Conservation (phyloP, 2,888 invertebrate species). For the Trichopoda pennipes region DNA sequence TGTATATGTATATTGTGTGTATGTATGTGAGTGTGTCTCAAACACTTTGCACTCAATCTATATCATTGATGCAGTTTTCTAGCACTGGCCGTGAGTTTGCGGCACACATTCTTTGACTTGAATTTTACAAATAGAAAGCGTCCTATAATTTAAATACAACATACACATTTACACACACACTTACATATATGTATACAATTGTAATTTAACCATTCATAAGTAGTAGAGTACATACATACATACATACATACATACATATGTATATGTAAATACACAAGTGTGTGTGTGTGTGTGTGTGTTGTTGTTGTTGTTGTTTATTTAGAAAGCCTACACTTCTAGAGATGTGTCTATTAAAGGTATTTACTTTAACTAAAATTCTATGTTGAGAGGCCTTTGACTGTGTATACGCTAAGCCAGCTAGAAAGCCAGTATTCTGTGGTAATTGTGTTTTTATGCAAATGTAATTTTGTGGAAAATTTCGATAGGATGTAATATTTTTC, state of each 20-base stretch:
- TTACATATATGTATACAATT: neutral
- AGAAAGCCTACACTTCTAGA: constrained; percentile 51
- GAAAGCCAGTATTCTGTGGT: constrained; percentile 56
- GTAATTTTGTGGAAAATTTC: constrained; percentile 79
- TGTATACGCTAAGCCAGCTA: constrained; percentile 9
- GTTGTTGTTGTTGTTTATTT: neutral
- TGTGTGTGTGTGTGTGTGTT: neutral
- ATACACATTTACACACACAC: constrained; percentile 17
- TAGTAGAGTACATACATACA: too few species aligned
- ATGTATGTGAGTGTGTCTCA: neutral
- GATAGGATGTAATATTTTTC: constrained; percentile 70
- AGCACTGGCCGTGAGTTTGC: constrained; percentile 64
- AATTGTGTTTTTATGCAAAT: constrained; percentile 76
- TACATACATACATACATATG: too few species aligned
- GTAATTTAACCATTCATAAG: neutral
- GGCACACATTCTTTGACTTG: constrained; percentile 46
- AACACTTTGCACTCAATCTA: constrained; percentile 1
- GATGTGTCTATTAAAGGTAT: constrained; percentile 59
- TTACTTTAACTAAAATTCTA: constrained; percentile 56
- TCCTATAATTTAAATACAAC: constrained; percentile 33
- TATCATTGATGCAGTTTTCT: constrained; percentile 56
- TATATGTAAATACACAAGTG: too few species aligned
- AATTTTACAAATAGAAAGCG: constrained; percentile 29
- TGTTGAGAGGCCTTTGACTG: constrained; percentile 57
- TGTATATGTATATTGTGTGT: neutral